Base-by-base conservation (phyloP, 23 tunicate genomes). In the Trididemnum nubilum region DNA sequence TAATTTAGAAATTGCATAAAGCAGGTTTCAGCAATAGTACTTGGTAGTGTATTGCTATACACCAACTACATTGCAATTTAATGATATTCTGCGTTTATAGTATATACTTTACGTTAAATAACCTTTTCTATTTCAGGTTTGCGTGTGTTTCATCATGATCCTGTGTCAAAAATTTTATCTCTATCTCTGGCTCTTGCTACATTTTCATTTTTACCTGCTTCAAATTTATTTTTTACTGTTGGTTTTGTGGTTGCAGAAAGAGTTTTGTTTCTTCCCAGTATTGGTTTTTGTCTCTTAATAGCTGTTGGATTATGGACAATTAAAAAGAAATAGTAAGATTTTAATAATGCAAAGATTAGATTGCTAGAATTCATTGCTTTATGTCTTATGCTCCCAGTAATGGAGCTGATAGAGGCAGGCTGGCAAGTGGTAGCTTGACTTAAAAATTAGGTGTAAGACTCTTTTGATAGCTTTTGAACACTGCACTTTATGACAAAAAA, bases 181-280 rank as follows among this genome's bases (percentile, higher is more conserved):
- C 44, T 91, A 52, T 75, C 74, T 54, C 25, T 96, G 0, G 78
- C 87, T 30, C 39, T 96, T 22, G 51, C 85, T 29, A 67, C 83
- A 21, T 83, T 89, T 59, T 71, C 97, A n/a, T 96, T 96, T 81
- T 77, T 96, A 15, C 99, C 99, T 36, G 94, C 99, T 19, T 86
- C 93, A 12, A 96, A 96, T 81, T 49, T 96, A 0, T 84, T 96
- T 25, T 81, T 96, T 36, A 36, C 88, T 28, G 99, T 96, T 65
- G 99, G 99, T 0, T 96, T 96, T 73, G 99, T 93, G 18, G 84
- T 96, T 21, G 99, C 99, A 23, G 99, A 96, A 71, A 76, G 99
- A 67, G 72, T 91, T 7, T 64, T 96, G 0, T 96, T 84, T 76
- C 57, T 88, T 33, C 99, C 99, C 35, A 77, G 87, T 34, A 87